Evolutionary conservation across 2,888 invertebrate species (phyloP).

Genomic region (Pterostichus madidus): DNA sequence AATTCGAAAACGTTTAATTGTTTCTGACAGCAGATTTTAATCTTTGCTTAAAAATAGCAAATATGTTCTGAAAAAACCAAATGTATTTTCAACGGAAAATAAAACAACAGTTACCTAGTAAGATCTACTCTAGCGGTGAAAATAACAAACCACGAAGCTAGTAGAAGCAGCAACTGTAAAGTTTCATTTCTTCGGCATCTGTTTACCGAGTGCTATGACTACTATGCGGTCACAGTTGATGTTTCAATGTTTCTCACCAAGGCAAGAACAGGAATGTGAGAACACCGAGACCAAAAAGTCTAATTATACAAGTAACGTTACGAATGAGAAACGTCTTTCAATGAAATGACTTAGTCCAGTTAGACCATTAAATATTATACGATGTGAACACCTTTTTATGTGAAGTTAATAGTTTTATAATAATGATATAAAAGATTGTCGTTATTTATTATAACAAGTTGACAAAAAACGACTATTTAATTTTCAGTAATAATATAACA

Average conservation of each 20-base stretch:
- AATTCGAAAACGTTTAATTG: too few relatives aligned
- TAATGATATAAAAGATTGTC: too few relatives aligned
- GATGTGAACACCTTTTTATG: too few relatives aligned
- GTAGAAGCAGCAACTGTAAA: slow-evolving; percentile 18
- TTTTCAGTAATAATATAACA: too few relatives aligned
- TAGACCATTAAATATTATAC: too few relatives aligned
- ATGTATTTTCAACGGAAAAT: background rate
- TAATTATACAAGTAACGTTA: slow-evolving; percentile 28
- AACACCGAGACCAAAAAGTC: slow-evolving; percentile 13
- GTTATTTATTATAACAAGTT: too few relatives aligned
- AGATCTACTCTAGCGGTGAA: slow-evolving; percentile 2
- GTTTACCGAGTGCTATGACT: background rate
- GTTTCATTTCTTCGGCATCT: slow-evolving; percentile 22
- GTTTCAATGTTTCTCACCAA: slow-evolving; percentile 3
- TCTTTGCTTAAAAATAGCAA: too few relatives aligned
- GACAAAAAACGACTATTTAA: too few relatives aligned
- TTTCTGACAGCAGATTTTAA: too few relatives aligned
- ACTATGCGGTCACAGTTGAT: slow-evolving; percentile 16
- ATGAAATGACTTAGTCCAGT: slow-evolving; percentile 3
- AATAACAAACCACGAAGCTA: slow-evolving; percentile 8
- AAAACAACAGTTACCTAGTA: slow-evolving; percentile 10
- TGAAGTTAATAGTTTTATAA: too few relatives aligned
- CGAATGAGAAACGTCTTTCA: background rate
- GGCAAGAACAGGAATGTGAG: slow-evolving; percentile 20
- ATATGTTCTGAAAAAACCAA: too few relatives aligned